Evolutionary conservation across 2,113 vertebrate species (phyloP), one percentile per base, ranked within the genome.

Genomic region (Terrapene triunguis): DNA sequence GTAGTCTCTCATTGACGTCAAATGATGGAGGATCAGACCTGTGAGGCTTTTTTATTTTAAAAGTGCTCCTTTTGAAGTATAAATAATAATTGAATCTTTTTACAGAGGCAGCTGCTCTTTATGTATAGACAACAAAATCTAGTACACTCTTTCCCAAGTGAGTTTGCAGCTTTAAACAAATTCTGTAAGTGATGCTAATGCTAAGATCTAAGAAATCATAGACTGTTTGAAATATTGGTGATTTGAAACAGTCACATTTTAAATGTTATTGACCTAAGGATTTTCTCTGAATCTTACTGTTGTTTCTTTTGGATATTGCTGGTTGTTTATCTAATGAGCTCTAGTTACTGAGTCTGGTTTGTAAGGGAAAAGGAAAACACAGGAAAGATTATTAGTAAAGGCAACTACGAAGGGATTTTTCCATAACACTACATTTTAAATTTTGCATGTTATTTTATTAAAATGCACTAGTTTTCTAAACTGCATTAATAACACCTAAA

Each of bases 241-340:
- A 84, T 89, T 97, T 97, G 89, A 97, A 98, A 97, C 83, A 94
- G 96, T 92, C 88, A 54, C 29, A 42, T 88, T 95, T 12, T 38
- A 96, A 97, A 95, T 89, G 76, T 90, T 98, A 97, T 97, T 97
- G 96, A 94, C 89, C 88, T 95, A 97, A 97, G 97, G 95, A 96
- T 96, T 98, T 97, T 97, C 92, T 98, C 96, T 97, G 81, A 88
- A 96, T 97, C 97, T 96, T 95, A 93, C 90, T 95, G 78, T 88
- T 98, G 91, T 98, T 98, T 97, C 96, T 97, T 94, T 98, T 98
- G 97, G 97, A 97, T 96, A 84, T 47, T 51, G 32, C 81, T 94
- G 93, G 80, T 87, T 96, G 91, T 97, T 98, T 98, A 92, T 95
- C 92, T 97, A 96, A 97, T 97, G 87, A 97, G 90, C 82, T 96